These are phyloP conservation scores for Hippocampus comes DNA, from an alignment of 2,113 vertebrate species.

Conservation along the genomic window DNA sequence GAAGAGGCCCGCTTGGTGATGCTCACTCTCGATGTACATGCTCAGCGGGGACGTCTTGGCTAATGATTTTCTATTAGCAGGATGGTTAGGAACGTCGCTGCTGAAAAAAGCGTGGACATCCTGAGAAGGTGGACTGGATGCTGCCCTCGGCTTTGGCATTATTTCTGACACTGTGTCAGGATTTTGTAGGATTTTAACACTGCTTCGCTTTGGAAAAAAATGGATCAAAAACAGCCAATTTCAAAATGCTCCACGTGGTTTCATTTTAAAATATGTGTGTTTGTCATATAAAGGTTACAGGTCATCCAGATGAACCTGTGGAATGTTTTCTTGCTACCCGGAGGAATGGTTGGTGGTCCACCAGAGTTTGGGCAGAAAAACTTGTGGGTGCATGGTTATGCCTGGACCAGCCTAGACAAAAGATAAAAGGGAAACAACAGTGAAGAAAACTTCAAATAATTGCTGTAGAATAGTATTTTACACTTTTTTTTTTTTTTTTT, in stretches of 20 bases:
- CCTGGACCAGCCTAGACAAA: slow-evolving; percentile 14
- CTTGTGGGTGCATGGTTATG: slow-evolving; percentile 29
- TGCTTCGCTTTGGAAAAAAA: background rate
- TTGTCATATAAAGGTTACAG: slow-evolving; percentile 3
- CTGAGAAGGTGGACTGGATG: slow-evolving; percentile 25
- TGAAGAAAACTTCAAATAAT: background rate
- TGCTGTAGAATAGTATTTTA: background rate
- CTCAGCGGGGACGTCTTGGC: slow-evolving; percentile 61
- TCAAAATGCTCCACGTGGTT: background rate
- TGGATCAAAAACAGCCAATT: slow-evolving; percentile 7
- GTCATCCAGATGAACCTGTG: slow-evolving; percentile 28
- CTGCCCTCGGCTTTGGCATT: slow-evolving; percentile 56
- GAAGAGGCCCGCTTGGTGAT: slow-evolving; percentile 69
- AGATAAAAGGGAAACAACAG: slow-evolving; percentile 10
- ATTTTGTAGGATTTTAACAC: background rate
- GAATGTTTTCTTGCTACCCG: slow-evolving; percentile 43
- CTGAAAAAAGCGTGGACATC: slow-evolving; percentile 56
- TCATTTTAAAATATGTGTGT: background rate
- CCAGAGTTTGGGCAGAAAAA: slow-evolving; percentile 17
- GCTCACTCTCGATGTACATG: slow-evolving; percentile 71
- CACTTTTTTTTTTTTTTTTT: background rate
- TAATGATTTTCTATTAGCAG: slow-evolving; percentile 19
- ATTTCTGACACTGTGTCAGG: slow-evolving; percentile 6
- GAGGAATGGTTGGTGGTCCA: slow-evolving; percentile 30
- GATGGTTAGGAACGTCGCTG: slow-evolving; percentile 32